phyloP scores from a whole-genome alignment of 2,797 vertebrate species.

The Enteromius mattozi region DNA sequence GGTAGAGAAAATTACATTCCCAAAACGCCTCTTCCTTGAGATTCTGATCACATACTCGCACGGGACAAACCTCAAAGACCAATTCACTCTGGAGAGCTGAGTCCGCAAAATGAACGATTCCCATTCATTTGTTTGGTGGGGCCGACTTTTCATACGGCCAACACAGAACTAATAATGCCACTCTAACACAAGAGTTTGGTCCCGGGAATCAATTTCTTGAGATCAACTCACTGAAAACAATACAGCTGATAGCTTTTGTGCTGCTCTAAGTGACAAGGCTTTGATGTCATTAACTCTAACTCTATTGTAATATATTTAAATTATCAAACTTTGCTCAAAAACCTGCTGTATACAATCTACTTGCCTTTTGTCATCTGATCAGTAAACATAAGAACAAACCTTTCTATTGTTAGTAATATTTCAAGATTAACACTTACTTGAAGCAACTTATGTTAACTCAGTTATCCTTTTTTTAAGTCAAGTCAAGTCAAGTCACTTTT shows the following conservation, averaged over 20 bases:
- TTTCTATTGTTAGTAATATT: no score
- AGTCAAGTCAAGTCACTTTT: no score
- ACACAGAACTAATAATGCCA: conserved; percentile 34
- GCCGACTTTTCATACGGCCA: conserved; percentile 42
- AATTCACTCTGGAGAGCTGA: conserved; percentile 53
- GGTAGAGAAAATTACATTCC: conserved; percentile 62
- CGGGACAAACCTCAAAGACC: conserved; percentile 39
- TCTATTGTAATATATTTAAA: background rate
- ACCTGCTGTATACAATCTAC: background rate
- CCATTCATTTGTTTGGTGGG: conserved; percentile 42
- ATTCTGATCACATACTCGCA: conserved; percentile 52
- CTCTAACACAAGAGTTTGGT: conserved; percentile 19
- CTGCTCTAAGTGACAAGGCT: background rate
- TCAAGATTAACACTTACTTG: no score
- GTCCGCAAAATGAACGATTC: conserved; percentile 37
- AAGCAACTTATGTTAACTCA: no score
- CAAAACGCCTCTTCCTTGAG: conserved; percentile 52
- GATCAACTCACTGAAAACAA: conserved; percentile 9
- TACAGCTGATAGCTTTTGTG: conserved; percentile 10
- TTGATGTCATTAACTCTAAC: background rate
- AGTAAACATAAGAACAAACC: background rate
- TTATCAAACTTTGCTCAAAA: background rate
- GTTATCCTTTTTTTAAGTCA: no score
- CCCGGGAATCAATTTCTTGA: conserved; percentile 47
- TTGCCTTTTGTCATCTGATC: background rate